Base-by-base conservation (phyloP, 2,797 vertebrate species). In the Falco rusticolus region DNA sequence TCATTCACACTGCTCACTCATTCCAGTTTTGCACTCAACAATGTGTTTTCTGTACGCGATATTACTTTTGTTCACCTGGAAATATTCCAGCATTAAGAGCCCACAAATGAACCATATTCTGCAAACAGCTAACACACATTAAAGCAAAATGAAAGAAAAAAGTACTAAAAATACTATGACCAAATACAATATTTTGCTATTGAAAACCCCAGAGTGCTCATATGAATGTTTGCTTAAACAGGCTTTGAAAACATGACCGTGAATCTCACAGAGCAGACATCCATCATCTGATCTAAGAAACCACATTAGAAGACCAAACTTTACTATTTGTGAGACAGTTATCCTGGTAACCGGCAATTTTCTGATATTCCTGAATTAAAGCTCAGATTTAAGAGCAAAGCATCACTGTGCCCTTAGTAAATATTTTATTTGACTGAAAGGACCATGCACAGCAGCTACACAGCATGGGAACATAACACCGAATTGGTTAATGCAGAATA, bases 21-120 rank as follows among this genome's bases (percentile, higher is more conserved):
- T 13, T 43, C 51, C 14, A 1, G 0, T 15, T 1, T 53, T 68
- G 48, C 66, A n/a, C 31, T 56, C 5, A 1, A 41, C 57, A 37
- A 2, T 3, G 1, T 11, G 6, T 57, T 45, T 86, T 37, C 75
- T 45, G 15, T 3, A 22, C 37, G 54, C 37, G 29, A 60, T 8
- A 15, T 7, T 33, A 6, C 37, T 70, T 65, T 9, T 24, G 20
- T 48, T 70, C 65, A 70, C 65, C 48, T 84, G 80, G 53, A 63
- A 86, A 81, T 51, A 70, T 19, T 51, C 69, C 3, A 7, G 12
- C 8, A 11, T 13, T 59, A 59, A 66, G 25, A 68, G 9, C 65
- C 48, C 53, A 47, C 21, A 60, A 25, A 79, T 24, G 14, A 89
- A 68, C 10, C 0, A 0, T 16, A 28, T 7, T 63, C n/a, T 16